Evolutionary conservation across 2,113 vertebrate species (phyloP), one percentile per base, ranked within the genome.

Genomic region (Dasyurus viverrinus): DNA sequence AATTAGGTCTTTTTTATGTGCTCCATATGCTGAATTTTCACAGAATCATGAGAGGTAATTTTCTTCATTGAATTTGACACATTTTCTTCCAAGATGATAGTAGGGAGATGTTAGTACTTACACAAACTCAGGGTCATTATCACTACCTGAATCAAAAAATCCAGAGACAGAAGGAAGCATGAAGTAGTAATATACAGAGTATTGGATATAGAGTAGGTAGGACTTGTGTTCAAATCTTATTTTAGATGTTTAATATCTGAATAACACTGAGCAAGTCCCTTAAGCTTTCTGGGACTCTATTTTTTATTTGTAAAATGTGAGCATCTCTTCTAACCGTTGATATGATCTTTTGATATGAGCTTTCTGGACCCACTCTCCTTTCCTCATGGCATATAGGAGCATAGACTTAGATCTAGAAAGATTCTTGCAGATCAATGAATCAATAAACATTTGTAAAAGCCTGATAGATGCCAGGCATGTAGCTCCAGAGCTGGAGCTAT

Each of bases 271-370:
- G 52, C n/a, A 93, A 95, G 53, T 93, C 60, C 50, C 54, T 96
- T 97, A 94, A 92, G 52, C 48, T 94, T 93, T 92, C 54, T 90
- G 55, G 95, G 52, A 92, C 93, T 93, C 24, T 27, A 54, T 96
- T 96, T 27, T 11, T 94, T 27, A 60, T 90, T 42, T 94, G 16
- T 89, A 95, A 94, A 46, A 68, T 12, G 30, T 25, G 47, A 91
- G 54, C 19, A 7, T 84, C 36, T 16, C n/a, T 84, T 84, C 68
- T 42, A 84, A 84, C 19, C 8, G 3, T 42, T 84, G 16, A 84
- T 84, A 42, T 42, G 12, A 68, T 84, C 68, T 84, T 84, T 84
- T 84, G 36, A 84, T 42, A 19, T 2, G 6, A 84, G 5, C 4
- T n/a, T 84, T 84, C n/a, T 42, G 68, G 19, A 84, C 68, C 14